Base-by-base conservation (phyloP, 2,113 vertebrate genomes). In the Zosterops borbonicus region DNA sequence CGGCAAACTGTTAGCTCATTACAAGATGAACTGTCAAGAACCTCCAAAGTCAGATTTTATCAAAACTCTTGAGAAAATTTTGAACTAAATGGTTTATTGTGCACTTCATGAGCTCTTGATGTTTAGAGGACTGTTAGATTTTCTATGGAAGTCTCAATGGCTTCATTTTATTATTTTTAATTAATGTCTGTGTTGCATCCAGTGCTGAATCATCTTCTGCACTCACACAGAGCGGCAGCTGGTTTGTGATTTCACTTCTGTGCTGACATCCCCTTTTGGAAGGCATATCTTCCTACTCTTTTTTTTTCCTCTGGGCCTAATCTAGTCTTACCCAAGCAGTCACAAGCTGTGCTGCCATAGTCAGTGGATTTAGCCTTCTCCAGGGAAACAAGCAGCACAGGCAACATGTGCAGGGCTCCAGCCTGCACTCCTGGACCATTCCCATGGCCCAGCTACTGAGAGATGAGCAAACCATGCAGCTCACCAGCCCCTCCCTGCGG, bases 121-220 rank as follows among this genome's bases (percentile, higher is more conserved):
- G 35, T 42, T 79, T 59, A 78, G 42, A 67, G 56, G 39, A 56
- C 28, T 2, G 4, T 70, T 33, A 55, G 16, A 27, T 44, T 27
- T 58, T 41, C 56, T 63, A 6, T 49, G 14, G 24, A 77, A 81
- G 31, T 60, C 59, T 87, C 69, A 31, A 20, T 1, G 3, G 49
- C 69, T 91, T 89, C 5, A 47, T 79, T 90, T 71, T 69, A 14
- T 79, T 80, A 11, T 83, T 88, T 93, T 55, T 65, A 62, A 76
- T 86, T 88, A 92, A 64, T 12, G 2, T n/a, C 83, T 86, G 1
- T 3, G 11, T 23, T 74, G 59, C 27, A n/a, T 50, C 37, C 28
- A 22, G 0, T 37, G 87, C 68, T 76, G 83, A 71, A 42, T 92
- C 89, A 56, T 52, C 58, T 49, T 31, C 77, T 50, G 71, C 44